A percentile compares a stretch with the other conserved stretches of the same genome.
Conservation (phyloP, 2,797 vertebrate species). For the Myotis daubentonii region DNA sequence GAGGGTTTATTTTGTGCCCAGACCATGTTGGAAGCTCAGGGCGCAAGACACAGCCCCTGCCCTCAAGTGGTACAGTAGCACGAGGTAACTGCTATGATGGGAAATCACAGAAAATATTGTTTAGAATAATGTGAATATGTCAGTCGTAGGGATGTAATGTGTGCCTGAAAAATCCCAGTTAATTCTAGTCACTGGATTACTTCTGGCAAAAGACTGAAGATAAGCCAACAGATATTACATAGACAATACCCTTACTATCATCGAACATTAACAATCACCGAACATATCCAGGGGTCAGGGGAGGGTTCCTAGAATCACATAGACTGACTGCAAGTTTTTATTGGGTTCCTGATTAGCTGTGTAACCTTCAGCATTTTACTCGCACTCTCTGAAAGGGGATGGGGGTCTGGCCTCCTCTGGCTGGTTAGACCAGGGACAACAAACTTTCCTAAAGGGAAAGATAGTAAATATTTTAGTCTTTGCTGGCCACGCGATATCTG, state of each 20-base stretch:
- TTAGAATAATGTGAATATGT: background rate
- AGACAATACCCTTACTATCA: background rate
- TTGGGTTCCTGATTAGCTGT: background rate
- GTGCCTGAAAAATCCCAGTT: slow-evolving; percentile 11
- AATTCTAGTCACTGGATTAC: background rate
- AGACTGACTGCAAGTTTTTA: background rate
- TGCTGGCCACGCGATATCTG: background rate
- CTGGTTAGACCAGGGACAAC: background rate
- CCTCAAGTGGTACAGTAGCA: background rate
- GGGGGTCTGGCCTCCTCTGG: background rate
- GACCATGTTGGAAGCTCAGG: background rate
- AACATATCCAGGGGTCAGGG: background rate
- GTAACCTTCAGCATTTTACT: background rate
- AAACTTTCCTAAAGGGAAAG: background rate
- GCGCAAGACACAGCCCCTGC: background rate
- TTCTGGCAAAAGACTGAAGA: slow-evolving; percentile 18
- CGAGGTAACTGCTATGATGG: background rate
- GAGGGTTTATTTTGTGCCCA: background rate
- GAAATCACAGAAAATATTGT: background rate
- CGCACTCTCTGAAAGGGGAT: background rate
- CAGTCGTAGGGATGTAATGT: background rate
- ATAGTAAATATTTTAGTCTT: slow-evolving; percentile 7
- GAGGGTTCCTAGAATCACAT: background rate
- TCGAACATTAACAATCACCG: background rate
- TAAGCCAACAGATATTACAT: background rate